Evolutionary conservation across 2,888 invertebrate genomes (phyloP), one percentile per base, ranked within the genome.

Genomic region (Trissoscelio sp.): DNA sequence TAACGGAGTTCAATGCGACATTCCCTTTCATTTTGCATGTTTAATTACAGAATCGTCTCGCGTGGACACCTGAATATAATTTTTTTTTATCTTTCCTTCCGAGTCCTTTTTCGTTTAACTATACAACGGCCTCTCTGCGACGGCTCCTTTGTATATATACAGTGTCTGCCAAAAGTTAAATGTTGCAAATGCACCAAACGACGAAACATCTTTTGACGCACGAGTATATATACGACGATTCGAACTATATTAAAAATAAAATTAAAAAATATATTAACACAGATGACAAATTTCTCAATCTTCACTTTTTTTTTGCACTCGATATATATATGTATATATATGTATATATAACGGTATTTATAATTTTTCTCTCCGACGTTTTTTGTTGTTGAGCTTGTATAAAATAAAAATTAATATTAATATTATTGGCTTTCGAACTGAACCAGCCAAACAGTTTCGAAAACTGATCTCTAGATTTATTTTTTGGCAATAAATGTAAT

Each of bases 41-140:
- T 85, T 86, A 86, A 86, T 86, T 87, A 89, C 84, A 83, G 86
- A 86, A 83, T 86, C 83, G 85, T 84, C 83, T 81, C 79, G 79
- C 80, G 69, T 84, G 74, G 83, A 83, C 66, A 39, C 34, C 39
- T 66, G 66, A 51, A 55, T 69, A 69, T 69, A 69, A 55, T 67
- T 46, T 57, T 57, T 31, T 7, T 46, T 42, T 39, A 0, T 57
- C n/a, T 57, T n/a, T n/a, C n/a, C n/a, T n/a, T n/a, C n/a, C n/a
- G n/a, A n/a, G n/a, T n/a, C n/a, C 14, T 14, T 34, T 51, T 28
- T 14, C 20, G 2, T 48, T 51, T 28, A 83, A 85, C 84, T 82
- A 83, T 69, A 81, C 78, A 79, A 80, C 77, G 77, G 80, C 82
- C 66, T 77, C 14, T 42, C 39, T n/a, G 53, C 31, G 34, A 34